Conservation (phyloP, 2,797 vertebrate species). For the Microctenopoma steveboyesi region DNA sequence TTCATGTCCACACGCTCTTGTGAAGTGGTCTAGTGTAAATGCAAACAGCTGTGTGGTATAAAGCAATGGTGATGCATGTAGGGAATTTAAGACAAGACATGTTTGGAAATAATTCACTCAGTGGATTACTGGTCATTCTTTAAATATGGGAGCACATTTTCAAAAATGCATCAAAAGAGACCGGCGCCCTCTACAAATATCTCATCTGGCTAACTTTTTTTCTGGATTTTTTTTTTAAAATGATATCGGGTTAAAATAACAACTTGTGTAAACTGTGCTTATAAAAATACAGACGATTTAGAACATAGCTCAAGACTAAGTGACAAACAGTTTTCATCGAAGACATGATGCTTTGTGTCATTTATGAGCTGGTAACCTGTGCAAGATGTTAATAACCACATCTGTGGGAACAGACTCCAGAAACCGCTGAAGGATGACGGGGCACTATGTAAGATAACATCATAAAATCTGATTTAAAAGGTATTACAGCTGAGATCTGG, state of each 20-base stretch:
- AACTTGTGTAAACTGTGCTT: constrained; percentile 22
- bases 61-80: neutral
- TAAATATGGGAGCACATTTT: neutral
- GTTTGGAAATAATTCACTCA: neutral
- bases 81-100: neutral
- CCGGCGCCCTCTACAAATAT: neutral
- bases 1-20: constrained; percentile 30
- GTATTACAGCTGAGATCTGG: constrained; percentile 58
- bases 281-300: constrained; percentile 37
- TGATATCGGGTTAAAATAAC: constrained; percentile 17
- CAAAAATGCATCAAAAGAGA: neutral
- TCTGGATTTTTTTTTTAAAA: neutral
- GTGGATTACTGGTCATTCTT: neutral
- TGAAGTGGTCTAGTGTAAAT: constrained; percentile 20
- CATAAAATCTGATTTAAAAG: constrained; percentile 68
- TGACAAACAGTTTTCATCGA: constrained; percentile 44
- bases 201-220: neutral
- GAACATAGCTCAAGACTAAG: constrained; percentile 23
- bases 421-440: constrained; percentile 50
- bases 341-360: constrained; percentile 36
- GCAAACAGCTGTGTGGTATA: constrained; percentile 31
- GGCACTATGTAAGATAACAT: constrained; percentile 55
- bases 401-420: constrained; percentile 57
- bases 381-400: constrained; percentile 46
- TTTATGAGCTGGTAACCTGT: constrained; percentile 38